phyloP scores from a whole-genome alignment of 2,888 invertebrate genomes.

The Anorthoa munda region DNA sequence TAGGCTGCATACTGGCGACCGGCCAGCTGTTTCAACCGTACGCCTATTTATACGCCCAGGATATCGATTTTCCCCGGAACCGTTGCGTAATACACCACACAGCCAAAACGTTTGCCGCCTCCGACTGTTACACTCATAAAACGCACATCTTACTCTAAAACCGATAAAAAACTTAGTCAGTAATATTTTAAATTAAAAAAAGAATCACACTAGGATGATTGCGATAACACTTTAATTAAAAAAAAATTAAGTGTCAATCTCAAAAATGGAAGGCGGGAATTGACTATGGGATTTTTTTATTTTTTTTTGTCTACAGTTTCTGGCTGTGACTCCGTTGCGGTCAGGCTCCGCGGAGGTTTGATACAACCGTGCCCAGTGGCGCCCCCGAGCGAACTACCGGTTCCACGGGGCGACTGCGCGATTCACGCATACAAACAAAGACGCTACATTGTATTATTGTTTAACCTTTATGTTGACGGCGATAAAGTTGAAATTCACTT shows the following conservation, averaged over 20 bases:
- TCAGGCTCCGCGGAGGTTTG: slow-evolving; percentile 67
- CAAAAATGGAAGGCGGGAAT: slow-evolving; percentile 79
- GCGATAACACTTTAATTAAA: slow-evolving; percentile 21
- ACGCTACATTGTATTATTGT: slow-evolving; percentile 58
- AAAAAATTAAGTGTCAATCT: slow-evolving; percentile 29
- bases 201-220: slow-evolving; percentile 32
- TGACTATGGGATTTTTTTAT: slow-evolving; percentile 68
- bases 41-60: slow-evolving; percentile 88
- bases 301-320: slow-evolving; percentile 75
- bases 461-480: slow-evolving; percentile 55
- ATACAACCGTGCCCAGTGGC: slow-evolving; percentile 83
- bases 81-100: slow-evolving; percentile 87
- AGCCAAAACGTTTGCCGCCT: slow-evolving; percentile 80
- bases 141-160: slow-evolving; percentile 72
- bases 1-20: slow-evolving; percentile 85
- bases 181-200: slow-evolving; percentile 43
- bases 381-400: slow-evolving; percentile 84
- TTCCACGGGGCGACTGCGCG: slow-evolving; percentile 83
- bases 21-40: slow-evolving; percentile 88
- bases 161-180: slow-evolving; percentile 63
- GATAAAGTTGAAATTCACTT: slow-evolving; percentile 71
- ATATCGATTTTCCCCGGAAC: slow-evolving; percentile 89
- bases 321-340: slow-evolving; percentile 72
- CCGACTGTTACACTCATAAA: slow-evolving; percentile 79
- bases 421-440: slow-evolving; percentile 70